Conservation (phyloP, 2,797 vertebrate species). For the Peromyscus eremicus region DNA sequence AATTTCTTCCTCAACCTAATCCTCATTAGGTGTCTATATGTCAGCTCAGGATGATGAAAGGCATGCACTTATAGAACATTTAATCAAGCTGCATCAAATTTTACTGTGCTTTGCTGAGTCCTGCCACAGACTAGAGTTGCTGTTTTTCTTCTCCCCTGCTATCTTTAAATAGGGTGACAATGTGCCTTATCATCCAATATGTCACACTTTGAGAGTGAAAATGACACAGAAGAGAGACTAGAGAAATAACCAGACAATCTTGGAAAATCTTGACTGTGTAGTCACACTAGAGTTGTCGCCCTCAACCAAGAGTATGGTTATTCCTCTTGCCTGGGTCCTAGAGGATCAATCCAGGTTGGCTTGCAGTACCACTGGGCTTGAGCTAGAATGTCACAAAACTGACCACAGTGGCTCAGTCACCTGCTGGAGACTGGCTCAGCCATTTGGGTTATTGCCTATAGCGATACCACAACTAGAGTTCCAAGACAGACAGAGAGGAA, state of each 20-base stretch:
- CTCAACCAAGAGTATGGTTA: background rate
- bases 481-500: background rate
- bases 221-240: background rate
- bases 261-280: background rate
- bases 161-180: background rate
- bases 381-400: background rate
- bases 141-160: background rate
- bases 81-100: background rate
- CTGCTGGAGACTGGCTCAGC: background rate
- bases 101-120: background rate
- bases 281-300: background rate
- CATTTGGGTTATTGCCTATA: background rate
- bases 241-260: background rate
- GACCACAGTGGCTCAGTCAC: background rate
- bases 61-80: background rate
- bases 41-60: background rate
- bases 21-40: background rate
- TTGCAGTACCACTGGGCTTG: background rate
- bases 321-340: background rate
- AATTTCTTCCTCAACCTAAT: background rate
- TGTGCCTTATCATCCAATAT: slow-evolving; percentile 19
- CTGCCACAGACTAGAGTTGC: background rate
- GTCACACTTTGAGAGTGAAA: background rate
- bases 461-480: background rate
- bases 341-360: background rate